phyloP scores from a whole-genome alignment of 2,113 vertebrate genomes.

The Rhagologus leucostigma region DNA sequence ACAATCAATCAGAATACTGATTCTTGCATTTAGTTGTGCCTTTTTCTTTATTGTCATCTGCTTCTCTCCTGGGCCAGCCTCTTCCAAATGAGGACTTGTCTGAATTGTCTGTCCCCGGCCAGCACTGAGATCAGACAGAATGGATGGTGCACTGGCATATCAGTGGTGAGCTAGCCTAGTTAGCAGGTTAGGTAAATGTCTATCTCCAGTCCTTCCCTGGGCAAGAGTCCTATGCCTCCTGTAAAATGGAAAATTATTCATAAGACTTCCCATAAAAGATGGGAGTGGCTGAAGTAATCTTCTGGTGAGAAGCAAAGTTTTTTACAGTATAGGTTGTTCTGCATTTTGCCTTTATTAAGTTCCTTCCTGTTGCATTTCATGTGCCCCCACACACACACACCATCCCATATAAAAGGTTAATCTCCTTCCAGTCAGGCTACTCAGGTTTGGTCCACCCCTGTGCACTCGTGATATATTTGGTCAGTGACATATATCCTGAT shows the following conservation, averaged over 20 bases:
- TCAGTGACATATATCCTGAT: not conserved
- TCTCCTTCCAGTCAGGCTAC: not conserved
- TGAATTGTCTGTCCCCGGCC: not conserved
- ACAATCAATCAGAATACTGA: not conserved
- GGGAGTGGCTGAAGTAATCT: not conserved
- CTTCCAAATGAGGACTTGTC: not conserved
- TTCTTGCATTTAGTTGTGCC: not conserved
- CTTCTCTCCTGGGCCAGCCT: not conserved
- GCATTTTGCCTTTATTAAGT: not conserved
- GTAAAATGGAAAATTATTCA: not conserved
- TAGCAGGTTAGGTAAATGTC: fast-evolving
- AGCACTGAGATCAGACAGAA: not conserved
- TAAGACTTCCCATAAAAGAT: not conserved
- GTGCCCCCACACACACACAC: fast-evolving
- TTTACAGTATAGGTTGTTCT: not conserved
- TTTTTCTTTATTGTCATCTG: not conserved
- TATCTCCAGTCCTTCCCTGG: not conserved
- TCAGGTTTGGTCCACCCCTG: not conserved
- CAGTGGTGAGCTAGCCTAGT: not conserved
- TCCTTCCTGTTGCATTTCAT: not conserved
- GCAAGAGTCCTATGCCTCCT: not conserved
- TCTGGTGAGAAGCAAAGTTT: not conserved
- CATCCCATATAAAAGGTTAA: not conserved
- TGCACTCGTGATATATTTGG: not conserved
- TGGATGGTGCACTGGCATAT: not conserved